Evolutionary conservation across 2,113 vertebrate genomes (phyloP).

Genomic region (Lontra canadensis): DNA sequence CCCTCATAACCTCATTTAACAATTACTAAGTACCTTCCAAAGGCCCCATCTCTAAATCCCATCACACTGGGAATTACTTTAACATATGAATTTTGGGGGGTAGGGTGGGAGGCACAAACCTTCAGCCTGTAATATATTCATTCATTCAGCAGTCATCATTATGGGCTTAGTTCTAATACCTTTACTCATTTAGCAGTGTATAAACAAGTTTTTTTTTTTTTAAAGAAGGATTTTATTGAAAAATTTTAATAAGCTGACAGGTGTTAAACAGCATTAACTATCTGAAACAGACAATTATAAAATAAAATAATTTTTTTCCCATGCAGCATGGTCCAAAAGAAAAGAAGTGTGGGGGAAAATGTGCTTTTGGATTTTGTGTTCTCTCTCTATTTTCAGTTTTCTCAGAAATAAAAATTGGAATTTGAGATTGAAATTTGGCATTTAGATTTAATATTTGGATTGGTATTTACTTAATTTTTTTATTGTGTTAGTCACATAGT

Average conservation of each 20-base stretch:
- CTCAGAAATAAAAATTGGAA: too few relatives aligned
- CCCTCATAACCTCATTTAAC: not conserved
- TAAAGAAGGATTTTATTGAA: conserved; percentile 28
- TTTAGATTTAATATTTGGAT: too few relatives aligned
- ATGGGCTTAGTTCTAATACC: not conserved
- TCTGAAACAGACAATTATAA: not conserved
- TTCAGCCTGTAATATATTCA: not conserved
- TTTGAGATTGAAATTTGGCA: too few relatives aligned
- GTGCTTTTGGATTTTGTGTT: not conserved
- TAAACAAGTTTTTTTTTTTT: not conserved
- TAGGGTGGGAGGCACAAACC: not conserved
- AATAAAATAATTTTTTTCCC: not conserved
- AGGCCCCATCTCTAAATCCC: not conserved
- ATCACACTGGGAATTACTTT: not conserved
- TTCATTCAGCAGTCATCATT: not conserved
- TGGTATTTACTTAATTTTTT: too few relatives aligned
- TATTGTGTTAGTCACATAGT: too few relatives aligned
- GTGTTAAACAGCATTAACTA: not conserved
- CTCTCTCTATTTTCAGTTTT: not conserved
- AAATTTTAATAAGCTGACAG: not conserved
- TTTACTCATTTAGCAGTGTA: not conserved
- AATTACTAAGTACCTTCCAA: not conserved
- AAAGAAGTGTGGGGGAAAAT: not conserved
- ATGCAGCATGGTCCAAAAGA: not conserved
- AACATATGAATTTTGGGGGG: not conserved